Evolutionary conservation across 2,888 invertebrate genomes (phyloP).

Genomic region (Exocentrus adspersus): DNA sequence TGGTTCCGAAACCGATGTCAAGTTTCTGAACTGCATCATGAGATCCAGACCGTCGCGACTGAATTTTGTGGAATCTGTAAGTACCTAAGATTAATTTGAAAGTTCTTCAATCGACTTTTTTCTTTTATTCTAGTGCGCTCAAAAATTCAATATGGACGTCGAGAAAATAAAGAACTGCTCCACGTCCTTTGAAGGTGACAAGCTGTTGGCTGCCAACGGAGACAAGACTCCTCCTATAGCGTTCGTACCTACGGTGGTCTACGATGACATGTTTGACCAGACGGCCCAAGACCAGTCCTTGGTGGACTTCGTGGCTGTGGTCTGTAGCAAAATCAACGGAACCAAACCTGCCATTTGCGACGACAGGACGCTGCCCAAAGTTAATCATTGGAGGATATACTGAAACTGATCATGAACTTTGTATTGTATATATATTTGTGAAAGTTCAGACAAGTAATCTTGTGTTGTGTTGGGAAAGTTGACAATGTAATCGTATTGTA

Average conservation of each 20-base stretch:
- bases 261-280: slow-evolving; percentile 55
- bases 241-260: slow-evolving; percentile 63
- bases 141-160: slow-evolving; percentile 21
- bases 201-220: slow-evolving; percentile 34
- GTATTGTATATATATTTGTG: no score
- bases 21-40: slow-evolving; percentile 63
- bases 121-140: slow-evolving; percentile 36
- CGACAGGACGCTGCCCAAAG: slow-evolving; percentile 23
- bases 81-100: no score
- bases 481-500: no score
- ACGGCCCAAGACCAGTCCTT: slow-evolving; percentile 37
- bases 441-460: no score
- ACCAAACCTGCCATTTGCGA: slow-evolving; percentile 38
- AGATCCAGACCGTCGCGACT: slow-evolving; percentile 41
- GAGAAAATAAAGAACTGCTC: slow-evolving; percentile 26
- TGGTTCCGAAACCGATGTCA: slow-evolving; percentile 44
- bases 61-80: slow-evolving; percentile 42
- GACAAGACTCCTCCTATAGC: slow-evolving; percentile 49
- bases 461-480: no score
- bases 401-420: no score
- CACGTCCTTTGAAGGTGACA: slow-evolving; percentile 28
- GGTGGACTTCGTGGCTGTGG: slow-evolving; percentile 44
- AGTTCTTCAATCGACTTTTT: no score
- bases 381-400: background rate
- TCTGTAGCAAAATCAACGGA: slow-evolving; percentile 40